phyloP scores from a whole-genome alignment of 2,113 vertebrate genomes.

The Pluvialis apricaria region DNA sequence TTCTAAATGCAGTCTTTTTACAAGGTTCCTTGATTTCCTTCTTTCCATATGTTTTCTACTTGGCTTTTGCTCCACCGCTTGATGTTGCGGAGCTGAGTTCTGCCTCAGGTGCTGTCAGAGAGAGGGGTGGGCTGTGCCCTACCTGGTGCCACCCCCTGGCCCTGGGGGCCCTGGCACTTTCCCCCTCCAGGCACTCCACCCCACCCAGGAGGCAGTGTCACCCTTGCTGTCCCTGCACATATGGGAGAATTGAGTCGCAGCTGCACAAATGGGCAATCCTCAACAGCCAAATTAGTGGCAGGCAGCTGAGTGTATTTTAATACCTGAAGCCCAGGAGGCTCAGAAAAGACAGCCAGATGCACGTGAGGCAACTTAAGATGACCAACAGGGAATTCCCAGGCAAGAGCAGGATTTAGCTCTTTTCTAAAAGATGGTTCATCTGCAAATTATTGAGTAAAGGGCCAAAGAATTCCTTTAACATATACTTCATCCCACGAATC shows the following conservation, averaged over 20 bases:
- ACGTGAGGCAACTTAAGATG: not conserved
- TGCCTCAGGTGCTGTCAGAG: not conserved
- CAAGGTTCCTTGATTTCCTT: slow-evolving; percentile 15
- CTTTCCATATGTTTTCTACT: slow-evolving; percentile 43
- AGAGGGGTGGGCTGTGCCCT: not conserved
- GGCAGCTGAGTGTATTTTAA: not conserved
- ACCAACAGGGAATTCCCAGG: not conserved
- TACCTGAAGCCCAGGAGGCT: not conserved
- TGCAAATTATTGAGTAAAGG: not conserved
- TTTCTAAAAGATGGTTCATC: not conserved
- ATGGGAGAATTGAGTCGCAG: accelerated
- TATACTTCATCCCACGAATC: not conserved
- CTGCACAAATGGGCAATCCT: not conserved
- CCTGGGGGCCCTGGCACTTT: not conserved
- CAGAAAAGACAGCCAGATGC: not conserved
- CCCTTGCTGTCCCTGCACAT: not conserved
- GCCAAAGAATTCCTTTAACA: not conserved
- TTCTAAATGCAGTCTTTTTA: not conserved
- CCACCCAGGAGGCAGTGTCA: not conserved
- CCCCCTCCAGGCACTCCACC: too few species aligned
- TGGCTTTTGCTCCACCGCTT: not conserved
- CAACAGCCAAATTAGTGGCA: not conserved
- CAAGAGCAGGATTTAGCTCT: not conserved
- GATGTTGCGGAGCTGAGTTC: not conserved
- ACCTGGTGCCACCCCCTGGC: not conserved